Conservation (phyloP, 2,113 vertebrate species). For the Lepus timidus region DNA sequence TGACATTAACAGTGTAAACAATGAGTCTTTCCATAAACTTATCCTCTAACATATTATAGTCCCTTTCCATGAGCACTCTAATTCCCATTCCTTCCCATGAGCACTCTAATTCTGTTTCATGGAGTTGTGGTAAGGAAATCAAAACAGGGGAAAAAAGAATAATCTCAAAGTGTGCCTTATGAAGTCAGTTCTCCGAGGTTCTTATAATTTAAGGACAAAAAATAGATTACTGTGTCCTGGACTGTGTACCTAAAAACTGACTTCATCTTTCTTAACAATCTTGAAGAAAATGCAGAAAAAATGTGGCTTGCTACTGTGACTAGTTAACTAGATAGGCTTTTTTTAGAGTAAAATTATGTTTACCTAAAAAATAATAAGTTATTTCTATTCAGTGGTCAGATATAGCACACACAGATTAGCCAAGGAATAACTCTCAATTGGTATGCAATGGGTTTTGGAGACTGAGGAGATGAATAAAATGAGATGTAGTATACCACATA, state of each 20-base stretch:
- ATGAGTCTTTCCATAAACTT: conserved; percentile 9
- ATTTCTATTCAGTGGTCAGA: background rate
- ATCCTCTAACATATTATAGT: background rate
- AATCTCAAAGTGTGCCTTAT: background rate
- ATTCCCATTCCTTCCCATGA: background rate
- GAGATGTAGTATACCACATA: background rate
- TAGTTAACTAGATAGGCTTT: background rate
- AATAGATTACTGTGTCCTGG: background rate
- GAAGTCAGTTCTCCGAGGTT: conserved; percentile 27
- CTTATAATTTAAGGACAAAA: background rate
- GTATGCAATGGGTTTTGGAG: background rate
- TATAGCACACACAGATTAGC: background rate
- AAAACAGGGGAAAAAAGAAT: background rate
- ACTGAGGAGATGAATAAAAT: background rate
- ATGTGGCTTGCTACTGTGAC: background rate
- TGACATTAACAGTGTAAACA: conserved; percentile 39
- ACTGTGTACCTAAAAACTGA: conserved; percentile 9
- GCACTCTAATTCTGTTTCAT: background rate
- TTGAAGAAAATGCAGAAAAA: conserved; percentile 22
- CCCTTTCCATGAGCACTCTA: background rate
- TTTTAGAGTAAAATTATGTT: conserved; percentile 25
- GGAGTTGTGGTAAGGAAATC: background rate
- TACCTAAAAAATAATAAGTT: background rate
- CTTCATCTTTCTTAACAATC: conserved; percentile 43
- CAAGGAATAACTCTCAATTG: background rate